Conservation (phyloP, 2,888 invertebrate species). For the Tachystola acroxantha region DNA sequence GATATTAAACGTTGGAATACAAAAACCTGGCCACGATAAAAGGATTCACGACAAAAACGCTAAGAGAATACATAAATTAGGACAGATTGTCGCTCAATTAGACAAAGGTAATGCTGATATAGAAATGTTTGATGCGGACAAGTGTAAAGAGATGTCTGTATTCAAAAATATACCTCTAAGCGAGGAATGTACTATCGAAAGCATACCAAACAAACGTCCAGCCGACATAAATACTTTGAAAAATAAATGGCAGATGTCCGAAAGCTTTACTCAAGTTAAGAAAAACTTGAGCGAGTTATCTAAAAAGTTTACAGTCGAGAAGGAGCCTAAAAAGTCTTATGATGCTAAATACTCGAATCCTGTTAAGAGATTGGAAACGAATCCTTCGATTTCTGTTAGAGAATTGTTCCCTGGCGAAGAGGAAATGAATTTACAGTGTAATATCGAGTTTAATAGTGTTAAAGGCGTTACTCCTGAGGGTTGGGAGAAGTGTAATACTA, state of each 20-base stretch:
- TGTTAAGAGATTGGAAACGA: slow-evolving; percentile 83
- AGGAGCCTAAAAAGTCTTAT: slow-evolving; percentile 53
- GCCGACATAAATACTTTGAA: slow-evolving; percentile 68
- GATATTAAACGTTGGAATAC: slow-evolving; percentile 49
- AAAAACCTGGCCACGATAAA: slow-evolving; percentile 57
- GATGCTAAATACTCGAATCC: slow-evolving; percentile 77
- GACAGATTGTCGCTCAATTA: slow-evolving; percentile 54
- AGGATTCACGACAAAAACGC: slow-evolving; percentile 63
- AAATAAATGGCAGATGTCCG: slow-evolving; percentile 73
- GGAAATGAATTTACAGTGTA: slow-evolving; percentile 86
- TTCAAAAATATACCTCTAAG: slow-evolving; percentile 71
- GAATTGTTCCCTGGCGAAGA: slow-evolving; percentile 91
- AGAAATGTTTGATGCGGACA: slow-evolving; percentile 42
- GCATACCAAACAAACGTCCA: slow-evolving; percentile 67
- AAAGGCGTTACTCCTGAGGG: slow-evolving; percentile 88
- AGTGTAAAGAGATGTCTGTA: slow-evolving; percentile 37
- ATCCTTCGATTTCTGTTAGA: slow-evolving; percentile 89
- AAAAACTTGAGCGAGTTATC: slow-evolving; percentile 69
- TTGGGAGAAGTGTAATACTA: slow-evolving; percentile 89
- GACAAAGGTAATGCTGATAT: slow-evolving; percentile 42
- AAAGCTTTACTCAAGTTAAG: slow-evolving; percentile 71
- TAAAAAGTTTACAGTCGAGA: slow-evolving; percentile 54
- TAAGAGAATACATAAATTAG: slow-evolving; percentile 64
- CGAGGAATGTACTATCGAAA: slow-evolving; percentile 79
- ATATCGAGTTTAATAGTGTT: slow-evolving; percentile 84